Base-by-base conservation (phyloP, 2,113 vertebrate genomes). In the Phycodurus eques region DNA sequence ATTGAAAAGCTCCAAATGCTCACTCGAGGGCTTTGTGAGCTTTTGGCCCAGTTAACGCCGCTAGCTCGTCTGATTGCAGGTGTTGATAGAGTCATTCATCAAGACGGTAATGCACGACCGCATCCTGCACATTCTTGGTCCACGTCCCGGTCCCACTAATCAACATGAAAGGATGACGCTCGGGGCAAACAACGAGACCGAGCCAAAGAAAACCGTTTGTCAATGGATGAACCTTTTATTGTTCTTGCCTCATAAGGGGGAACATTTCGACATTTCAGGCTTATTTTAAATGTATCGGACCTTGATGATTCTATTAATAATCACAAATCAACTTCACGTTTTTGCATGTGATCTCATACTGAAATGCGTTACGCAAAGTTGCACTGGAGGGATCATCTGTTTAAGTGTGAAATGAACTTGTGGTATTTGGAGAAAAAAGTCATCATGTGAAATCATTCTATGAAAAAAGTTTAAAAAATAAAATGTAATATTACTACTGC, bases 131-230 rank as follows among this genome's bases (percentile, higher is more conserved):
- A 85, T 84, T 87, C 67, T 80, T 76, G 84, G 83, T 73, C 80
- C 27, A 17, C 70, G 78, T 81, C 85, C 80, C 73, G 59, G 59
- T 61, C 7, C 2, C 33, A 81, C 71, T 75, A 67, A 75, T 82
- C 56, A 78, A 75, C 78, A 73, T 51, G 19, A 61, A 79, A 73
- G 69, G 75, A 84, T 70, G 70, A 80, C 70, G 79, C 73, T 87
- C 22, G 1, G 75, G 67, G 66, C 73, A 71, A 70, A 68, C 53
- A 54, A 42, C 11, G 53, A 68, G 20, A 67, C 3, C 9, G 66
- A 83, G 88, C 90, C 91, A 91, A 92, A 75, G 77, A 90, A 90
- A 91, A 88, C 87, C 88, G 60, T 62, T 17, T 68, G 67, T 54
- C 75, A 81, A 83, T 74, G 80, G 78, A 82, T 77, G 85, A 72